Conservation (phyloP, 2,797 vertebrate species). For the Furcifer pardalis region DNA sequence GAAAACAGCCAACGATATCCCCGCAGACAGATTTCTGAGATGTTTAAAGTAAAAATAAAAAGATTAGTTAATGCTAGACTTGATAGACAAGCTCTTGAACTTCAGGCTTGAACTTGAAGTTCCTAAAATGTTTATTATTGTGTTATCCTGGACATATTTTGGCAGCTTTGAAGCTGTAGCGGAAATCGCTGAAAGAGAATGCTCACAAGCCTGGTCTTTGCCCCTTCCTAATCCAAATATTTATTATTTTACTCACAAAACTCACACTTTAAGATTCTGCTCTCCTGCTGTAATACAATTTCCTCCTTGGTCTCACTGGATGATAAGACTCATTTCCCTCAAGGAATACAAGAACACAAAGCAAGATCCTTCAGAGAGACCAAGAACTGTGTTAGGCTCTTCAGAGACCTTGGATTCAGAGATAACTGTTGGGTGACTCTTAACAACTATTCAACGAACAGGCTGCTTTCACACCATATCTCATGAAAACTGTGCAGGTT, state of each 20-base stretch:
- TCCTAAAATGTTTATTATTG: slow-evolving; percentile 50
- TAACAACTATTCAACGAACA: no score
- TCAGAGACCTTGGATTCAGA: neutral
- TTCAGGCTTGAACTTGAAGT: slow-evolving; percentile 56
- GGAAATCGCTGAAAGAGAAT: slow-evolving; percentile 68
- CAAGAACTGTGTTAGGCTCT: neutral
- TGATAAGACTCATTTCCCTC: no score
- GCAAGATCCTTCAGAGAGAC: no score
- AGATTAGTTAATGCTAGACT: slow-evolving; percentile 34
- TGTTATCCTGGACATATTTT: slow-evolving; percentile 53
- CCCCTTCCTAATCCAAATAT: slow-evolving; percentile 62
- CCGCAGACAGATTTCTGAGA: slow-evolving; percentile 38
- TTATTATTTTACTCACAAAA: slow-evolving; percentile 65
- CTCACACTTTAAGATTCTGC: slow-evolving; percentile 61
- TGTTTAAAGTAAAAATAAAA: slow-evolving; percentile 23
- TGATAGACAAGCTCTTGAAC: slow-evolving; percentile 48
- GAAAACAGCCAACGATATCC: slow-evolving; percentile 23
- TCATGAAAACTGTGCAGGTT: no score
- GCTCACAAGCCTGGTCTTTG: slow-evolving; percentile 62
- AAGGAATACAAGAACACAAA: neutral
- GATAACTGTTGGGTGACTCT: neutral
- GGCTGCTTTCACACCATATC: no score
- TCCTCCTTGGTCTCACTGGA: slow-evolving; percentile 40
- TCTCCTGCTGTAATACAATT: slow-evolving; percentile 55
- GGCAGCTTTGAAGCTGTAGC: slow-evolving; percentile 59